phyloP scores from a whole-genome alignment of 2,888 invertebrate genomes.

The Eumacrocentrus americanus region DNA sequence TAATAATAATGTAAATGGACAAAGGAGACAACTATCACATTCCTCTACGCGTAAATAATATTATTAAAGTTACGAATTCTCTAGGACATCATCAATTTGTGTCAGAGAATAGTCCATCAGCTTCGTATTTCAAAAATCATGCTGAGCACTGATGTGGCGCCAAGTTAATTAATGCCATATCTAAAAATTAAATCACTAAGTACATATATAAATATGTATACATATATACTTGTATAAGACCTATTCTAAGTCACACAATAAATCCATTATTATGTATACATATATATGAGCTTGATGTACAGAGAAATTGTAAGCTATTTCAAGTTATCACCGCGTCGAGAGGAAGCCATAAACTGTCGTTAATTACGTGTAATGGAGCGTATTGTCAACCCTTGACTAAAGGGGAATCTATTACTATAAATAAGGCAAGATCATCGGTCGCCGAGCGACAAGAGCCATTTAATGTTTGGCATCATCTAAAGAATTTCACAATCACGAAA shows the following conservation, averaged over 20 bases:
- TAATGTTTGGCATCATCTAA: not conserved
- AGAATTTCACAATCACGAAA: not conserved
- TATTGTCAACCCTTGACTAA: not conserved
- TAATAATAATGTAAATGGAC: slow-evolving; percentile 26
- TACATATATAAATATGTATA: slow-evolving; percentile 18
- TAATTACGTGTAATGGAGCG: not conserved
- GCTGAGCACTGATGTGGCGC: slow-evolving; percentile 24
- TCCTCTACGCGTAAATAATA: slow-evolving; percentile 31
- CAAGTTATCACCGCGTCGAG: not conserved
- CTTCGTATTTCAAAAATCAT: not conserved
- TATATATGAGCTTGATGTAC: too few species aligned
- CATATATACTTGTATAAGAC: slow-evolving; percentile 13
- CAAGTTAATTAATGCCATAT: slow-evolving; percentile 4
- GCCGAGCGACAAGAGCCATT: slow-evolving; percentile 16
- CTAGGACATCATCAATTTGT: slow-evolving; percentile 21
- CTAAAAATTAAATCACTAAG: not conserved
- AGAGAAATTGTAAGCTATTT: not conserved
- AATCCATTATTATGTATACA: slow-evolving; percentile 19
- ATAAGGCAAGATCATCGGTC: slow-evolving; percentile 36
- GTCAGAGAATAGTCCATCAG: slow-evolving; percentile 7
- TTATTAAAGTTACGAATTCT: slow-evolving; percentile 30
- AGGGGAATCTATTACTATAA: slow-evolving; percentile 8
- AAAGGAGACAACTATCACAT: slow-evolving; percentile 36
- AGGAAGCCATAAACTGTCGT: too few species aligned
- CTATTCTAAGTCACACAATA: not conserved